Percentiles rank a stretch among this genome's conserved stretches.
phyloP scores from a whole-genome alignment of 2,797 vertebrate genomes.

The Artibeus jamaicensis region DNA sequence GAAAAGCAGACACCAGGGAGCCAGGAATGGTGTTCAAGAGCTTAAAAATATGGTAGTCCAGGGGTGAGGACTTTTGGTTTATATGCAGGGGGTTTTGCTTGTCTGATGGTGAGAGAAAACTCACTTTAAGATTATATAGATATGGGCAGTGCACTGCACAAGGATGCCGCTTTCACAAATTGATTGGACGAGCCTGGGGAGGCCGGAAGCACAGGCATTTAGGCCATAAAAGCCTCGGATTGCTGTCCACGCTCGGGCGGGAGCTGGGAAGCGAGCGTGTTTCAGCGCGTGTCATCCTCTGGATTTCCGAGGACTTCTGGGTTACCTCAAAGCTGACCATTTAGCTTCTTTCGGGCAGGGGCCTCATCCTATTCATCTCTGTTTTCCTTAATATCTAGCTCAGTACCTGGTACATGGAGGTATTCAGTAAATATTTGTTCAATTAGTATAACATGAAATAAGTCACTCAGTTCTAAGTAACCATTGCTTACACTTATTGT shows the following conservation, averaged over 20 bases:
- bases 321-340: conserved; percentile 55
- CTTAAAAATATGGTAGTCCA: not conserved
- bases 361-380: conserved; percentile 39
- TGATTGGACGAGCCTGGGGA: not conserved
- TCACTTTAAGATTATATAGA: not conserved
- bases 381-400: conserved; percentile 47
- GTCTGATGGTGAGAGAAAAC: not conserved
- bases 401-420: conserved; percentile 47
- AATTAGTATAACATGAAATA: conserved; percentile 71
- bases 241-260: not conserved
- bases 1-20: not conserved
- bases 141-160: not conserved
- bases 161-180: not conserved
- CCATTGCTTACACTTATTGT: conserved; percentile 64
- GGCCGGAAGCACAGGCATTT: not conserved
- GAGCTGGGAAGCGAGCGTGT: not conserved
- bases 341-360: conserved; percentile 31
- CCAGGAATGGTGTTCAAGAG: not conserved
- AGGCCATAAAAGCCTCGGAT: not conserved
- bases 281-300: conserved; percentile 6
- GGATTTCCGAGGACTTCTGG: conserved; percentile 50
- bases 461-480: conserved; percentile 65
- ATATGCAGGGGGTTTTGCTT: not conserved
- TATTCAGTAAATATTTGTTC: conserved; percentile 69
- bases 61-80: not conserved